Base-by-base conservation (phyloP, 2,797 vertebrate genomes). In the Lophotriccus pileatus region DNA sequence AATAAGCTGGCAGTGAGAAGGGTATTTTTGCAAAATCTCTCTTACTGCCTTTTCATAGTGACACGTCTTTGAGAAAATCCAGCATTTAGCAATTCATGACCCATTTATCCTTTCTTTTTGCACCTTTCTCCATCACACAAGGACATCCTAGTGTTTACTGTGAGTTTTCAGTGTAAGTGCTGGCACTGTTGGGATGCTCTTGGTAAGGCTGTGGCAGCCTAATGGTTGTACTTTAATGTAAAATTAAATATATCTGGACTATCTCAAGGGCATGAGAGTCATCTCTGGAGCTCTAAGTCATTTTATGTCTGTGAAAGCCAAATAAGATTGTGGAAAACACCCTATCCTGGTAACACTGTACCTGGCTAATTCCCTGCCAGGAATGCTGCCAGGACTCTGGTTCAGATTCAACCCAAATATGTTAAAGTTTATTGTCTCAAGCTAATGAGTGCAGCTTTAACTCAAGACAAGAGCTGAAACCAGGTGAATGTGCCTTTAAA, bases 371-470 rank as follows among this genome's bases (percentile, higher is more conserved):
- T 68, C 83, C 62, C 75, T 49, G 19, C 47, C 36, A 49, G 68
- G 30, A 70, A 76, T 76, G 37, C 60, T 94, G 88, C 91, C 64
- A 82, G 91, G 55, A 50, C 79, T 74, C 46, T 49, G 86, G 94
- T 78, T 83, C 87, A 68, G 89, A 83, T 90, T 93, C 74, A 80
- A 55, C 85, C 47, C 84, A 89, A 90, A 92, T 52, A 78, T 36
- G 30, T 88, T 87, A 64, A 85, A 39, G 58, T 92, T 79, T 81
- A 60, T 94, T 97, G 68, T 96, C 96, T 97, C 63, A 92, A 89
- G 90, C 93, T 94, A 95, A 94, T 79, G 87, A 89, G 53, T 89
- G 32, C 34, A 90, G 41, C 68, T 97, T 96, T 95, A 93, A 80
- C 69, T 96, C n/a, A 85, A 96, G 83, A 91, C 32, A 89, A 81